Percentiles rank a stretch among this genome's conserved stretches.
These are phyloP conservation scores for Macrosiphum euphorbiae DNA, from an alignment of 2,888 invertebrate genomes.

Conservation along the genomic window DNA sequence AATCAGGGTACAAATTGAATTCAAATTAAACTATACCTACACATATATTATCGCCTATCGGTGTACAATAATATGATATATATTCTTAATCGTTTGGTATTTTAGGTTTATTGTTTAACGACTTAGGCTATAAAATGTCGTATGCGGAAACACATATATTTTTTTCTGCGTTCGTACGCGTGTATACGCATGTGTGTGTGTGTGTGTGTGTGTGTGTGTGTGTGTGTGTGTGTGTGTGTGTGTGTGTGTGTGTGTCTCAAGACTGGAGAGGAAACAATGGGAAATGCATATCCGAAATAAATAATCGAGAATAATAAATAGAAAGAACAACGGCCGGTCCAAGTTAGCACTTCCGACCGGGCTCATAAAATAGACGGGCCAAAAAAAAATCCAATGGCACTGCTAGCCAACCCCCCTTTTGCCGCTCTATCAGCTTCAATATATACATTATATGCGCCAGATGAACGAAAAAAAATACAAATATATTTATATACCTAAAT, in stretches of 20 bases:
- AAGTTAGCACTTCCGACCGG: conserved; percentile 62
- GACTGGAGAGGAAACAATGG: conserved; percentile 56
- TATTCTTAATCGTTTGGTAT: conserved; percentile 6
- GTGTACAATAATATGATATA: neutral
- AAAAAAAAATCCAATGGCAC: conserved; percentile 31
- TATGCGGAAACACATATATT: neutral
- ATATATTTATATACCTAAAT: neutral
- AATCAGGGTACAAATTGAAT: neutral
- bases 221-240: neutral
- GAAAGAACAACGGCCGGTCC: conserved; percentile 61
- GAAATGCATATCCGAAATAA: conserved; percentile 64
- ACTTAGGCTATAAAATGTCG: neutral
- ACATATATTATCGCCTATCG: neutral
- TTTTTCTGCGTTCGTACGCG: neutral
- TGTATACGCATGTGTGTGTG: neutral
- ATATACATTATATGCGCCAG: conserved; percentile 30
- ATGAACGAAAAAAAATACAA: conserved; percentile 33
- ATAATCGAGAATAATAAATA: conserved; percentile 58
- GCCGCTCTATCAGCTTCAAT: neutral
- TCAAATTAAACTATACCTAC: neutral
- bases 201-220: neutral
- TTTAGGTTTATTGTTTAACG: conserved; percentile 28
- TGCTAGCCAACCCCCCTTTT: conserved; percentile 35
- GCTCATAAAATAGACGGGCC: conserved; percentile 56
- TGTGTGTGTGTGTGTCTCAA: conserved; percentile 19